phyloP scores from a whole-genome alignment of 2,113 vertebrate species.

The Acanthisitta chloris region DNA sequence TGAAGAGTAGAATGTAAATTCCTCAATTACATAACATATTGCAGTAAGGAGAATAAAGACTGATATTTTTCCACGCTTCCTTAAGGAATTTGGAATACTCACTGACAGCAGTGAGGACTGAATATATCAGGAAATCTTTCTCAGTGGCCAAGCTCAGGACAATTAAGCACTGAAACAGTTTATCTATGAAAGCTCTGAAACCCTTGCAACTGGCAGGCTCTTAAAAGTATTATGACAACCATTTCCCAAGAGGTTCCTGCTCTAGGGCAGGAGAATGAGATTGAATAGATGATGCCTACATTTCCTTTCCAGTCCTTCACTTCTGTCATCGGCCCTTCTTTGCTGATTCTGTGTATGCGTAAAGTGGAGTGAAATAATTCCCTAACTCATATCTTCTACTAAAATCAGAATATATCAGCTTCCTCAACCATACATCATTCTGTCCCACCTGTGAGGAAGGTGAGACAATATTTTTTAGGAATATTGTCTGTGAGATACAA shows the following conservation, averaged over 20 bases:
- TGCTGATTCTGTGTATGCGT: neutral
- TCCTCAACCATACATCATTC: neutral
- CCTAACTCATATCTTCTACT: neutral
- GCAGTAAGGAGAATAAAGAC: neutral
- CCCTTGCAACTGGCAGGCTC: neutral
- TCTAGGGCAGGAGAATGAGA: neutral
- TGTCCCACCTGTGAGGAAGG: neutral
- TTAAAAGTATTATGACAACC: neutral
- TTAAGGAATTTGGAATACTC: neutral
- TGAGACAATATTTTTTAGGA: neutral
- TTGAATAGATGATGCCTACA: neutral
- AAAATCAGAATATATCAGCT: neutral
- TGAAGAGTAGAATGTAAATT: neutral
- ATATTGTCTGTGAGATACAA: neutral
- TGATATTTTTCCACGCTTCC: neutral
- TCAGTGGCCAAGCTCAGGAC: neutral
- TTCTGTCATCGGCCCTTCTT: neutral
- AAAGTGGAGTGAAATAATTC: neutral
- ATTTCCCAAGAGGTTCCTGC: conserved; percentile 16
- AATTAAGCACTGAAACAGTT: neutral
- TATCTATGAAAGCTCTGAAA: neutral
- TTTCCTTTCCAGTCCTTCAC: neutral
- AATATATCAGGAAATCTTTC: neutral
- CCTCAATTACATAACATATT: neutral
- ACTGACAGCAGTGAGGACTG: neutral